These are phyloP conservation scores for Falco novaeseelandiae DNA, from an alignment of 2,797 vertebrate species.

Conservation along the genomic window DNA sequence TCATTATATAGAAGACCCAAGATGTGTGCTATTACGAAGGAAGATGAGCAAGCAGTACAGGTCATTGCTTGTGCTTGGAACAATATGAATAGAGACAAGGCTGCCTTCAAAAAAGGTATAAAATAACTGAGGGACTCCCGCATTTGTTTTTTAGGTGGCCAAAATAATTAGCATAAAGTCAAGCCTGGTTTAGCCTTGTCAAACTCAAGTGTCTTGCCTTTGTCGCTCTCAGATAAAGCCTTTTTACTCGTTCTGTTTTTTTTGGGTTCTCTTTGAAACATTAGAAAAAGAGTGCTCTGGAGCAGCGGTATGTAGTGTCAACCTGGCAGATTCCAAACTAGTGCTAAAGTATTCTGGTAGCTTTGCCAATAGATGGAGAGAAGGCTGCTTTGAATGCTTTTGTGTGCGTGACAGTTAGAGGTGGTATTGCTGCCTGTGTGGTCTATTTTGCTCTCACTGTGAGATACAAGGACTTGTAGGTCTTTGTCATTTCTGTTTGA, in stretches of 20 bases:
- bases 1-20: not conserved
- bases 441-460: not conserved
- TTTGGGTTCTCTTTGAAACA: not conserved
- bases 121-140: not conserved
- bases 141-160: not conserved
- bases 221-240: not conserved
- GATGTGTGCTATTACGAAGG: not conserved
- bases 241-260: not conserved
- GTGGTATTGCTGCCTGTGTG: conserved; percentile 55
- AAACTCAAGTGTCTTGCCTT: not conserved
- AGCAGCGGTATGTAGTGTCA: conserved; percentile 37
- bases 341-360: conserved; percentile 38
- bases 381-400: conserved; percentile 35
- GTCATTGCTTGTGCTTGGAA: not conserved
- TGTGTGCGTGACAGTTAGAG: not conserved
- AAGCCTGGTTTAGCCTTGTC: not conserved
- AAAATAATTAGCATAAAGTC: not conserved
- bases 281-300: not conserved
- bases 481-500: not conserved
- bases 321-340: conserved; percentile 15
- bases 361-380: conserved; percentile 54
- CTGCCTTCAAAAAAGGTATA: not conserved
- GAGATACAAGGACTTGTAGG: not conserved
- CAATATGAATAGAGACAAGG: not conserved
- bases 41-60: not conserved